Evolutionary conservation across 2,113 vertebrate genomes (phyloP).

Genomic region (Tor tambroides): DNA sequence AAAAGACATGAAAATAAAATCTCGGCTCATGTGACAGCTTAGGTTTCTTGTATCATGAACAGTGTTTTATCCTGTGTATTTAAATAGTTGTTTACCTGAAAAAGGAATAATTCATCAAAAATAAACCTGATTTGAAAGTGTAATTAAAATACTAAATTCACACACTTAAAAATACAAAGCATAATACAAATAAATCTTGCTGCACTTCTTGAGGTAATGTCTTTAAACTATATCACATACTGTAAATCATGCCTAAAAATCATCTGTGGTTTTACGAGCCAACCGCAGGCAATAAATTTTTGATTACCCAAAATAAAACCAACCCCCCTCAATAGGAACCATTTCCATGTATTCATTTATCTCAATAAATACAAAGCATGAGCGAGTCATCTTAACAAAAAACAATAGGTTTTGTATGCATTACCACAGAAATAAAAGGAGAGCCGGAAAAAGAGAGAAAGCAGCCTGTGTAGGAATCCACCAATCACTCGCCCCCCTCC

Average conservation of each 20-base stretch:
- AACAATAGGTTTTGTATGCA: too few species aligned
- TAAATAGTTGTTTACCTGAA: background rate
- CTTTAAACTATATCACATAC: background rate
- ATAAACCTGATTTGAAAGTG: background rate
- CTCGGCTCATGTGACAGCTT: background rate
- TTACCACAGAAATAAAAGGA: too few species aligned
- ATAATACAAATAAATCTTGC: background rate
- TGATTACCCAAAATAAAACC: background rate
- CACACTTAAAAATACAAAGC: background rate
- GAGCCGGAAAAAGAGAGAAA: too few species aligned
- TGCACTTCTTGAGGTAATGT: background rate
- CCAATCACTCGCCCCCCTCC: too few species aligned
- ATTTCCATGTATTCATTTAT: slow-evolving; percentile 3
- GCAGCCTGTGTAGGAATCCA: too few species aligned
- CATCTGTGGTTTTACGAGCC: background rate
- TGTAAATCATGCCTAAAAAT: background rate
- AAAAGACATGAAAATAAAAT: background rate
- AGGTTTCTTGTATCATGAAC: background rate
- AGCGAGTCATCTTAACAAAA: too few species aligned
- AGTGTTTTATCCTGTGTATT: background rate
- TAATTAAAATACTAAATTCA: background rate
- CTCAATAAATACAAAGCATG: background rate
- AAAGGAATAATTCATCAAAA: background rate
- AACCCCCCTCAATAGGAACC: background rate
- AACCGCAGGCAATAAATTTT: background rate